Conservation (phyloP, 2,797 vertebrate genomes). For the Xenopus petersii region DNA sequence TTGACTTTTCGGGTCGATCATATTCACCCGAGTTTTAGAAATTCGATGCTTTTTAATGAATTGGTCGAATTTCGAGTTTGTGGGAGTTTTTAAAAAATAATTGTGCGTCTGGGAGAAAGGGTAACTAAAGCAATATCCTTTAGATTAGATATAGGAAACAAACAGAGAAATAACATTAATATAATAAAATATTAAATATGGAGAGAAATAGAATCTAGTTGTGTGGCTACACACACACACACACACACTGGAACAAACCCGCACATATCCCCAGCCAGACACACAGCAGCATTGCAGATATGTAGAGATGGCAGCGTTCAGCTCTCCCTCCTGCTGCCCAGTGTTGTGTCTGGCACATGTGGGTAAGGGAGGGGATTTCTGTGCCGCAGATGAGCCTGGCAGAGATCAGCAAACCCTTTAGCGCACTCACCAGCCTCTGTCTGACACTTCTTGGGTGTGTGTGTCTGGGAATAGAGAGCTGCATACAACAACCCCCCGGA, state of each 20-base stretch:
- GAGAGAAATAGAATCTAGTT: too few species aligned
- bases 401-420: background rate
- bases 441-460: slow-evolving; percentile 44
- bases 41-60: too few species aligned
- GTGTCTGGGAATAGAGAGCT: background rate
- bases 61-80: too few species aligned
- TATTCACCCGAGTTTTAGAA: too few species aligned
- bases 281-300: background rate
- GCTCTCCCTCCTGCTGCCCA: background rate
- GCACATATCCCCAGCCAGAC: background rate
- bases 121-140: too few species aligned
- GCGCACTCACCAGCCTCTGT: slow-evolving; percentile 24
- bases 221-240: too few species aligned
- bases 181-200: too few species aligned
- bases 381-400: slow-evolving; percentile 3
- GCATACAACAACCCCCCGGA: background rate
- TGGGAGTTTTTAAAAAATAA: too few species aligned
- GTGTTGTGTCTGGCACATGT: background rate
- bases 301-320: background rate
- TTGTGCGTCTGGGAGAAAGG: too few species aligned
- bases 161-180: too few species aligned
- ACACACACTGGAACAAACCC: background rate
- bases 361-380: slow-evolving; percentile 1
- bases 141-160: too few species aligned
- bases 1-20: too few species aligned